These are phyloP conservation scores for Carterocephalus palaemon DNA, from an alignment of 2,888 invertebrate species.

Conservation along the genomic window DNA sequence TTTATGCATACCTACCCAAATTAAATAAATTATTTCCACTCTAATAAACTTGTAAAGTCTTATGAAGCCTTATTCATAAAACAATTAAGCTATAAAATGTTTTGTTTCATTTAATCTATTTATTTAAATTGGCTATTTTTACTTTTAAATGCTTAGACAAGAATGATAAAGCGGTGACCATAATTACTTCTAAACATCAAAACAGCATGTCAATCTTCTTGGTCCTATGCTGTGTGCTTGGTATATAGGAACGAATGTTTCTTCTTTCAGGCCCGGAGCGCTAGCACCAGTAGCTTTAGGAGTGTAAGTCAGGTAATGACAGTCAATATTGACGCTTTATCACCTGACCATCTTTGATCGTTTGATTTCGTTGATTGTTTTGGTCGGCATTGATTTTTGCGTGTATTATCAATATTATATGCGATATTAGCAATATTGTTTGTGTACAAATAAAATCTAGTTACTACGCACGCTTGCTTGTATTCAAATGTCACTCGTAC, in stretches of 20 bases:
- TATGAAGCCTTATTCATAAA: no score
- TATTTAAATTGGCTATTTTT: slow-evolving; percentile 2
- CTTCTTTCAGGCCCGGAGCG: slow-evolving; percentile 90
- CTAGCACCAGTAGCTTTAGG: slow-evolving; percentile 94
- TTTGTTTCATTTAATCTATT: no score
- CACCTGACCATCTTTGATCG: slow-evolving; percentile 56
- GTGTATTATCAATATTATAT: slow-evolving; percentile 5
- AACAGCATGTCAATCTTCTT: slow-evolving; percentile 69
- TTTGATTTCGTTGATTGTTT: slow-evolving; percentile 52
- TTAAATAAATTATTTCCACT: no score
- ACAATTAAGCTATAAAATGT: no score
- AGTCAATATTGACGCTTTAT: slow-evolving; percentile 54
- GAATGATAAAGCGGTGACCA: no score
- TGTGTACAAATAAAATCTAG: slow-evolving; percentile 26
- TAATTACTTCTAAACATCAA: slow-evolving; percentile 41
- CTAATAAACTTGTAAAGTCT: no score
- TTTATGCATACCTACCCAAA: no score
- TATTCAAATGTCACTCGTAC: no score
- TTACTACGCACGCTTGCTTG: no score
- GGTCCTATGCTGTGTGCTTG: slow-evolving; percentile 73
- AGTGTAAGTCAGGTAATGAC: slow-evolving; percentile 90
- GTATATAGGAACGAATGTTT: slow-evolving; percentile 76
- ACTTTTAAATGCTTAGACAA: not conserved
- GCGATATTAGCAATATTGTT: not conserved
- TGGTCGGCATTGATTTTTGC: slow-evolving; percentile 57